Percentiles rank a stretch among this genome's conserved stretches.
Evolutionary conservation across 2,888 invertebrate genomes (phyloP).

Genomic region (Trissonchulus sp.): DNA sequence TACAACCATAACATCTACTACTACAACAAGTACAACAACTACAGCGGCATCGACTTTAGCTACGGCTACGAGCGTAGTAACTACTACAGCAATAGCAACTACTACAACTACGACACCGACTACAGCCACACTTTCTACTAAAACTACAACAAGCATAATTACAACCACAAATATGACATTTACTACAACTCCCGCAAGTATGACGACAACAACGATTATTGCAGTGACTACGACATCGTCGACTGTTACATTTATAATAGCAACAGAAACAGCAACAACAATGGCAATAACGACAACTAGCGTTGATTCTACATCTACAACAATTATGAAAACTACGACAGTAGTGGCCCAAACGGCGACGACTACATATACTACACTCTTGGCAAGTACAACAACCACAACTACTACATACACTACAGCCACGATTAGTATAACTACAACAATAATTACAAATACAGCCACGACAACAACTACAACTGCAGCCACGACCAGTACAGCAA

Average conservation of each 20-base stretch:
- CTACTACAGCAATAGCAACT: conserved; percentile 24
- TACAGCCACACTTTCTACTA: conserved; percentile 11
- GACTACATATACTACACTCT: background rate
- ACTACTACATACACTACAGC: background rate
- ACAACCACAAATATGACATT: background rate
- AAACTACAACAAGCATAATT: background rate
- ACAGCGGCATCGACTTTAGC: background rate
- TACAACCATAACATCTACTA: background rate
- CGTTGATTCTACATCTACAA: background rate
- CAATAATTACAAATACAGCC: conserved; percentile 7
- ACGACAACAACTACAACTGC: conserved; percentile 28
- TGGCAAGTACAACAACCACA: background rate
- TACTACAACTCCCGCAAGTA: background rate
- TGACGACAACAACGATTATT: conserved; percentile 5
- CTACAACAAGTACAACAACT: conserved; percentile 1
- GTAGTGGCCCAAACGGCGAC: background rate
- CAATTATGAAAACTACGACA: background rate
- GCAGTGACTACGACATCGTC: background rate
- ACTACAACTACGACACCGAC: conserved; percentile 28
- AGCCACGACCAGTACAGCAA: conserved; percentile 27
- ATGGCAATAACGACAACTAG: background rate
- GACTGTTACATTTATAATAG: background rate
- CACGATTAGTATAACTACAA: background rate
- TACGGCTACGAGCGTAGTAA: background rate
- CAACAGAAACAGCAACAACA: conserved; percentile 17